phyloP scores from a whole-genome alignment of 2,797 vertebrate genomes.

The Ptychobarbus kaznakovi region DNA sequence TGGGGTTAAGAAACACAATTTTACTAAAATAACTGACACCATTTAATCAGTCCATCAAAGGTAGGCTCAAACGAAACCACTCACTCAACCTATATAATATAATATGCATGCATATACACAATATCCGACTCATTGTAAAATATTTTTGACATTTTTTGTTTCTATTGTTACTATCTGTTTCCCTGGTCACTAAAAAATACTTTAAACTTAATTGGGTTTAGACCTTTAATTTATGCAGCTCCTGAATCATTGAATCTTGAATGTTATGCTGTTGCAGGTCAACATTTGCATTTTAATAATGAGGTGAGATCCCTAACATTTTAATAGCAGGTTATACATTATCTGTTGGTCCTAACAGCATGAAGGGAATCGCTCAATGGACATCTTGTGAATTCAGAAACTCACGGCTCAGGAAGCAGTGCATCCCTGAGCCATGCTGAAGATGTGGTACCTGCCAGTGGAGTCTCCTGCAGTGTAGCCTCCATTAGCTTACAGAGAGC shows the following conservation, averaged over 20 bases:
- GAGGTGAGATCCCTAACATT: slow-evolving; percentile 2
- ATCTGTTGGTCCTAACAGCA: not conserved
- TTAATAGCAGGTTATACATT: slow-evolving; percentile 17
- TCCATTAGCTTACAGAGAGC: slow-evolving; percentile 50
- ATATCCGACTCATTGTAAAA: not conserved
- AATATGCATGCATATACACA: not conserved
- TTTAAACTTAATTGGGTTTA: not conserved
- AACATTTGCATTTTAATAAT: slow-evolving; percentile 46
- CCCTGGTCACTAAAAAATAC: not conserved
- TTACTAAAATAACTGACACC: not conserved
- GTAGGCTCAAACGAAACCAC: not conserved
- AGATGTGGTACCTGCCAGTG: slow-evolving; percentile 23
- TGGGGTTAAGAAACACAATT: not conserved
- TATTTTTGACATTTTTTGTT: not conserved
- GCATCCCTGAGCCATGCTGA: not conserved
- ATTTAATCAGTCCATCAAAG: not conserved
- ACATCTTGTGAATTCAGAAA: slow-evolving; percentile 25
- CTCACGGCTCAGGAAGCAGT: not conserved
- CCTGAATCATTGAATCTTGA: not conserved
- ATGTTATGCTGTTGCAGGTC: slow-evolving; percentile 28
- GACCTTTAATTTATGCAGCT: not conserved
- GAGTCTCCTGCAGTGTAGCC: slow-evolving; percentile 43
- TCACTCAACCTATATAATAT: not conserved
- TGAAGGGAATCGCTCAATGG: slow-evolving; percentile 7
- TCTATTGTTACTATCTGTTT: not conserved